A percentile compares a stretch with the other conserved stretches of the same genome.
Conservation (phyloP, 2,888 invertebrate genomes). For the Xestia ashworthii region DNA sequence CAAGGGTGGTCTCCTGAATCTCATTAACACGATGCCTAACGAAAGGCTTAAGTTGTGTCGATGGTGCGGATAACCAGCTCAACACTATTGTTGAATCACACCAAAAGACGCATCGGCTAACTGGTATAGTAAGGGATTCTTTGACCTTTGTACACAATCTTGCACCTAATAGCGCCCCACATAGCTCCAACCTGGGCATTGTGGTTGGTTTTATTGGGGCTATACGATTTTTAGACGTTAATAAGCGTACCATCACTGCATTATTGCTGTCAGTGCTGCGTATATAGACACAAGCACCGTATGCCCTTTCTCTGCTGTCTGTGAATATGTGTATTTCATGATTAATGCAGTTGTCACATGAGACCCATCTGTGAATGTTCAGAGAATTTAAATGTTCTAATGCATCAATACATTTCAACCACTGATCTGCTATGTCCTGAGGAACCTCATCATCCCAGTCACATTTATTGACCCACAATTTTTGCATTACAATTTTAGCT, state of each 20-base stretch:
- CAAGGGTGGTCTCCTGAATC: too few relatives aligned
- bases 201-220: slow-evolving; percentile 2
- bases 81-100: too few relatives aligned
- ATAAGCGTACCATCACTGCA: background rate
- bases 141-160: too few relatives aligned
- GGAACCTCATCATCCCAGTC: background rate
- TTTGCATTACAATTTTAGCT: slow-evolving; percentile 10
- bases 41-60: too few relatives aligned
- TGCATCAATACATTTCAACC: background rate
- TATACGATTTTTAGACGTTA: slow-evolving; percentile 8
- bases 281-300: background rate
- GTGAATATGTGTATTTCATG: slow-evolving; percentile 7
- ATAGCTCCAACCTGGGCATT: slow-evolving; percentile 1
- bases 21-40: too few relatives aligned
- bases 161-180: slow-evolving; percentile 2
- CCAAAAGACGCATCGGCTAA: too few relatives aligned
- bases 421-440: background rate
- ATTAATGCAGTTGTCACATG: background rate
- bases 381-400: background rate
- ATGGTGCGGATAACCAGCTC: too few relatives aligned
- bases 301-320: slow-evolving; percentile 5
- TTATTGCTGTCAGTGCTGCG: background rate
- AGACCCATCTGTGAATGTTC: background rate
- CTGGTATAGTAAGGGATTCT: too few relatives aligned
- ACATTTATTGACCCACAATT: background rate